Base-by-base conservation (phyloP, 2,797 vertebrate genomes). In the Xenopus petersii region DNA sequence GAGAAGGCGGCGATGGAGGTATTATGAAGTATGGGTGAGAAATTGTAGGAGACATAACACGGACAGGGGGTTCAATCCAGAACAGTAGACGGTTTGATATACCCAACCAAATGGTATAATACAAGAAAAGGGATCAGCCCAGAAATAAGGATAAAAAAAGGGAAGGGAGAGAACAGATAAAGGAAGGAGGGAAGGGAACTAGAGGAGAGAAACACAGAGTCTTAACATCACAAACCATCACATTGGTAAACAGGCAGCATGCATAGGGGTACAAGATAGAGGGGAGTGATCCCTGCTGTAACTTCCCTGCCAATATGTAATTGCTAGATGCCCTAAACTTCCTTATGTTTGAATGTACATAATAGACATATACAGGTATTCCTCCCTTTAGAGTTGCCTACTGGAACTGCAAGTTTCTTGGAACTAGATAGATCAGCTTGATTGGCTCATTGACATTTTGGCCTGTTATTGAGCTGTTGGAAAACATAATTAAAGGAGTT, bases 141-240 rank as follows among this genome's bases (percentile, higher is more conserved):
- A 74, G 66, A 73, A 66, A 58, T 36, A 71, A 55, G 77, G 62
- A 62, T 48, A 70, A 60, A 51, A 51, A 21, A 21, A 21, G 21
- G 49, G 15, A 51, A 15, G 5, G 15, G 3, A 42, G 36, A 42
- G 11, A 51, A 70, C 59, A 70, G 66, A 61, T 70, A 26, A 59
- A 74, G 71, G 74, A 70, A 68, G 75, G 75, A 56, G 55, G 64
- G 26, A 55, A 66, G 70, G 74, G 77, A 62, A 79, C 77, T 70
- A 79, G 66, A 78, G 75, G 76, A 79, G 71, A 79, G 56, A 79
- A 79, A 79, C 74, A 78, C 77, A 79, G 67, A 65, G 76, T 79
- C 77, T 79, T 79, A 79, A 79, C 77, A 79, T 79, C 71, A 79
- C 77, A 70, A 65, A 79, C 74, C 77, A 79, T 74, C 61, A 79